Percentiles rank a stretch among this genome's conserved stretches.
These are phyloP conservation scores for Oxyruncus cristatus DNA, from an alignment of 2,113 vertebrate genomes.

Conservation along the genomic window DNA sequence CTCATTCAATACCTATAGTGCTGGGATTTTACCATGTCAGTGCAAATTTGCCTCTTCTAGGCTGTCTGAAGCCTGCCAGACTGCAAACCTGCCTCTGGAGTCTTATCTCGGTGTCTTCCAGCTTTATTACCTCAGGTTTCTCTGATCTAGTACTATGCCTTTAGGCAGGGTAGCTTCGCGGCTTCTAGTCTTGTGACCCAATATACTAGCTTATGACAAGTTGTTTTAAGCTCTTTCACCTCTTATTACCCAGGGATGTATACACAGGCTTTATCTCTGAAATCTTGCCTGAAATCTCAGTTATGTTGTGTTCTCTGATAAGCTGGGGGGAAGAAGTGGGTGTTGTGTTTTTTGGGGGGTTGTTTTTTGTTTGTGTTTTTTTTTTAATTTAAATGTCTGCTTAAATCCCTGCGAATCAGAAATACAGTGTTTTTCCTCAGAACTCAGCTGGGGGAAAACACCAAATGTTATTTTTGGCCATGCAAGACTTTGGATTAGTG, in stretches of 20 bases:
- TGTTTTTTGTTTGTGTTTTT: neutral
- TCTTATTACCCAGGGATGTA: neutral
- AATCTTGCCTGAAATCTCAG: neutral
- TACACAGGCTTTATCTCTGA: neutral
- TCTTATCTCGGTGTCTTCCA: neutral
- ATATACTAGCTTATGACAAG: neutral
- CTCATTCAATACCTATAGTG: neutral
- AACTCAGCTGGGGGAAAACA: neutral
- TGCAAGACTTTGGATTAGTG: neutral
- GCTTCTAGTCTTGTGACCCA: neutral
- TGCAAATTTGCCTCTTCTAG: neutral
- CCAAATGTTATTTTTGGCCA: neutral
- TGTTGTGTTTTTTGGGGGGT: neutral
- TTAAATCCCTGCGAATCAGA: neutral
- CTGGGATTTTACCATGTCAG: neutral
- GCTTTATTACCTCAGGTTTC: neutral
- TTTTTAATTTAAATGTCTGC: neutral
- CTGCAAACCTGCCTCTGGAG: neutral
- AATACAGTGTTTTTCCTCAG: neutral
- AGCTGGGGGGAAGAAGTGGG: accelerated
- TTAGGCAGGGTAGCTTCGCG: neutral
- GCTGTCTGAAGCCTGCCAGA: neutral
- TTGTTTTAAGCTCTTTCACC: neutral
- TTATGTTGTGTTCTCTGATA: neutral
- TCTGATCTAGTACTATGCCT: neutral